Conservation (phyloP, 2,888 invertebrate species). For the Polylopha cassiicola region DNA sequence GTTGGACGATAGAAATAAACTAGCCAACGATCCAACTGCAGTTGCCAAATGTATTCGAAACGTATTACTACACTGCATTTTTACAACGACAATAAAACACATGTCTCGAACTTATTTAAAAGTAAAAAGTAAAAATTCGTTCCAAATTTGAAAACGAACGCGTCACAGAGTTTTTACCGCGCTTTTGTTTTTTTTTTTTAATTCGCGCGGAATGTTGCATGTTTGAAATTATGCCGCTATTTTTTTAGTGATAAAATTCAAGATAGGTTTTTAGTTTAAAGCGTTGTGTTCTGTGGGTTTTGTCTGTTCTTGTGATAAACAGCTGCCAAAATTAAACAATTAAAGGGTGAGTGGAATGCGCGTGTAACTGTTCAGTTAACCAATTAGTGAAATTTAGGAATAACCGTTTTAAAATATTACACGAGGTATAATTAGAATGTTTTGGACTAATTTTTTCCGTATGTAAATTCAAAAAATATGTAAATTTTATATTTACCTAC, state of each 20-base stretch:
- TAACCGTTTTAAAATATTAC: too few relatives aligned
- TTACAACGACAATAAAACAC: not conserved
- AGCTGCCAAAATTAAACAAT: conserved; percentile 22
- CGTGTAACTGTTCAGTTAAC: too few relatives aligned
- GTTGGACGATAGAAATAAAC: conserved; percentile 16
- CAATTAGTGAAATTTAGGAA: too few relatives aligned
- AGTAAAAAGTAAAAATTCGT: not conserved
- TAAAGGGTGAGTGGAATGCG: conserved; percentile 20
- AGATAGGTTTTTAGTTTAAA: not conserved
- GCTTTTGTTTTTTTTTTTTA: not conserved
- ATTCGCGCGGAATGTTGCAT: too few relatives aligned
- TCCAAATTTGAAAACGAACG: not conserved
- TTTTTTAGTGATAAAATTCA: too few relatives aligned
- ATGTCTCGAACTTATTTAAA: conserved; percentile 3
- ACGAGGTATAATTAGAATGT: too few relatives aligned
- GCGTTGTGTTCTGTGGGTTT: not conserved
- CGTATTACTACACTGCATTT: conserved; percentile 8
- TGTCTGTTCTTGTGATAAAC: conserved; percentile 2
- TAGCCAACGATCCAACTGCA: conserved; percentile 6
- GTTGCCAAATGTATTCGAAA: conserved; percentile 18
- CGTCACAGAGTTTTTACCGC: too few relatives aligned
- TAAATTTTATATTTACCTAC: too few relatives aligned
- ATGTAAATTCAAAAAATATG: too few relatives aligned
- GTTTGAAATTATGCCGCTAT: too few relatives aligned
- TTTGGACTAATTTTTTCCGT: too few relatives aligned